Percentiles rank a stretch among this genome's conserved stretches.
Evolutionary conservation across 2,888 invertebrate genomes (phyloP).

Genomic region (Eupithecia subumbrata): DNA sequence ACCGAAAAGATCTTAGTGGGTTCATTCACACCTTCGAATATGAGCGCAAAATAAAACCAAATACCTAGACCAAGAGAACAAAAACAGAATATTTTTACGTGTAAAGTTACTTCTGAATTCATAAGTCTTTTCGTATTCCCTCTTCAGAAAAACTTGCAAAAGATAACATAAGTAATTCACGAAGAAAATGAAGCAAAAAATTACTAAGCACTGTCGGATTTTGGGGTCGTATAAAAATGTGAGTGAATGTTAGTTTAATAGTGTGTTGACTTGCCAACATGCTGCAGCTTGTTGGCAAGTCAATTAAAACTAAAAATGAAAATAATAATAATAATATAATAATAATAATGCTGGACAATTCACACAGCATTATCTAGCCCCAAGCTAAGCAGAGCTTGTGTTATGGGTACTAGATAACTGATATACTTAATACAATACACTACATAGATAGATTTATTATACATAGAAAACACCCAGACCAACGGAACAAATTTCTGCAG

Average conservation of each 20-base stretch:
- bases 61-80: not conserved
- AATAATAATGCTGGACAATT: no score
- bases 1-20: no score
- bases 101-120: conserved; percentile 23
- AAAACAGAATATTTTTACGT: conserved; percentile 13
- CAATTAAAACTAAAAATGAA: not conserved
- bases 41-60: not conserved
- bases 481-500: no score
- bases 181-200: conserved; percentile 25
- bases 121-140: conserved; percentile 25
- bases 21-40: not conserved
- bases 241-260: not conserved
- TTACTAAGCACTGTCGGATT: not conserved
- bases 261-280: no score
- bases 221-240: not conserved
- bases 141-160: conserved; percentile 20
- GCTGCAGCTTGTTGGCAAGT: not conserved
- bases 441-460: no score
- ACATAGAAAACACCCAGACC: no score
- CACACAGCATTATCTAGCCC: no score
- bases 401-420: no score
- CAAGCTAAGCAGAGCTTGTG: no score
- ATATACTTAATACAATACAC: no score
- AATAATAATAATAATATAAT: no score
- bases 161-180: conserved; percentile 24